Conservation (phyloP, 37 sponge, comb jelly and placozoan genomes). For the Bolinopsis microptera region DNA sequence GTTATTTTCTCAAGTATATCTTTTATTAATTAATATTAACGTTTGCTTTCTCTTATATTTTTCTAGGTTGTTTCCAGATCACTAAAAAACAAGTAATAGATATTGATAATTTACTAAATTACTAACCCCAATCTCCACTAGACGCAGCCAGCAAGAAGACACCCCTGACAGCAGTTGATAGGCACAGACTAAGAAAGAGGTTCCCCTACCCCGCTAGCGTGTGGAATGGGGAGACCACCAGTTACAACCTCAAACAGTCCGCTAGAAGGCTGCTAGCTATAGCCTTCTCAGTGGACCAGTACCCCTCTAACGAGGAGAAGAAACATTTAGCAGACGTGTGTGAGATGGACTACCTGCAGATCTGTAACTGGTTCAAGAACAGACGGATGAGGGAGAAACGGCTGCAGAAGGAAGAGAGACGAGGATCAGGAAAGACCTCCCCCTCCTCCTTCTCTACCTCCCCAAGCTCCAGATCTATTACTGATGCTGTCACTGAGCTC, state of each 20-base stretch:
- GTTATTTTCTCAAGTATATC: background rate
- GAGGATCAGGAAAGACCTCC: no score
- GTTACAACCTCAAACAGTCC: conserved; percentile 36
- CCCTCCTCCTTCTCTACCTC: background rate
- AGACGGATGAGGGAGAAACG: conserved; percentile 32
- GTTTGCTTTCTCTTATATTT: background rate
- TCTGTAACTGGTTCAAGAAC: conserved; percentile 63
- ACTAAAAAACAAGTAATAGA: no score
- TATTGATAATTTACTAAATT: no score
- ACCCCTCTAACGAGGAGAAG: conserved; percentile 49
- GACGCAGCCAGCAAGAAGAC: conserved; percentile 4
- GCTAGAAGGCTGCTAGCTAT: background rate
- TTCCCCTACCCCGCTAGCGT: conserved; percentile 19
- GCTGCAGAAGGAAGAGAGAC: background rate
- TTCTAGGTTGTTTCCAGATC: background rate
- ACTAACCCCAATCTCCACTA: no score
- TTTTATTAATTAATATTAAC: background rate
- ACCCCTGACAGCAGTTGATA: conserved; percentile 15
- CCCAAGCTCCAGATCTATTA: background rate
- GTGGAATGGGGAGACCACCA: conserved; percentile 36
- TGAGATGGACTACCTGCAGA: conserved; percentile 54
- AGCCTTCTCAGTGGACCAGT: conserved; percentile 28
- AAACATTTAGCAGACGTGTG: conserved; percentile 32
- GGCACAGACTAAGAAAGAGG: conserved; percentile 21
- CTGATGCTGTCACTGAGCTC: background rate